Conservation (phyloP, 2,113 vertebrate species). For the Ibidorhyncha struthersii region DNA sequence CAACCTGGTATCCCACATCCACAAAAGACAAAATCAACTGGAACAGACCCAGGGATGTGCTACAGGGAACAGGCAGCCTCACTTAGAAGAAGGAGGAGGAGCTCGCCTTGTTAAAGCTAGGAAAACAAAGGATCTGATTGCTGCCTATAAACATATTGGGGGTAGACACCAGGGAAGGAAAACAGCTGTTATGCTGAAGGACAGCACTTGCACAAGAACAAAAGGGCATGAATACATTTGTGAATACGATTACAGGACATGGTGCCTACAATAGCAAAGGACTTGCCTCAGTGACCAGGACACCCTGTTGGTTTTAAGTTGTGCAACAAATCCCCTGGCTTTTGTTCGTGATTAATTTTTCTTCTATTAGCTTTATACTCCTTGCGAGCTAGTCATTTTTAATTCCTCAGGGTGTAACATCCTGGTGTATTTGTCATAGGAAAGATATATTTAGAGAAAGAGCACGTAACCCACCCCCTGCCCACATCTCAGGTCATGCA, state of each 20-base stretch:
- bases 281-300: background rate
- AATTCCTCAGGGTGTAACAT: background rate
- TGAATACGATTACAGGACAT: background rate
- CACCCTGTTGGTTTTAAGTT: background rate
- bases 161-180: slow-evolving; percentile 32
- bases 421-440: background rate
- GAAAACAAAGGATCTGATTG: slow-evolving; percentile 51
- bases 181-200: slow-evolving; percentile 50
- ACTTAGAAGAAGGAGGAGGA: background rate
- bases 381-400: background rate
- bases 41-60: background rate
- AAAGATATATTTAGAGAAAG: background rate
- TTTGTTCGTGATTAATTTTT: background rate
- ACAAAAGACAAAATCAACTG: background rate
- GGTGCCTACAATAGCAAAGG: background rate
- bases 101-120: slow-evolving; percentile 1
- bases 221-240: slow-evolving; percentile 36
- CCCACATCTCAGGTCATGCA: background rate
- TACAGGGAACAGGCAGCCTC: background rate
- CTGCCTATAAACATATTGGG: slow-evolving; percentile 14
- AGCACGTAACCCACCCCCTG: background rate
- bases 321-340: background rate
- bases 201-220: slow-evolving; percentile 39
- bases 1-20: background rate
- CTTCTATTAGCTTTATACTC: background rate